A percentile compares a stretch with the other conserved stretches of the same genome.
These are phyloP conservation scores for Eclectus roratus DNA, from an alignment of 2,113 vertebrate species.

Conservation along the genomic window DNA sequence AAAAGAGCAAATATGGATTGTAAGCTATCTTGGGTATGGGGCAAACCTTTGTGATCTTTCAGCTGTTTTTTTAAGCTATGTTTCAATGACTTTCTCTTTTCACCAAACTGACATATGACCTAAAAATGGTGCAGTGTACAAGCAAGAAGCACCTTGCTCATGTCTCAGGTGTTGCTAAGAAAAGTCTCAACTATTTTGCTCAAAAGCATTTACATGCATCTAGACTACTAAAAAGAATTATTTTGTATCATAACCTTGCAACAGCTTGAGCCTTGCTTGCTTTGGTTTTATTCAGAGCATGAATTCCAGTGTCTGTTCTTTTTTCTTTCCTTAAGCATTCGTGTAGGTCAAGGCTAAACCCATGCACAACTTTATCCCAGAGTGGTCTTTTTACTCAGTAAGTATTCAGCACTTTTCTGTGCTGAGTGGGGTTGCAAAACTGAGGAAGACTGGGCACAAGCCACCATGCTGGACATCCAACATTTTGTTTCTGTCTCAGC, in stretches of 20 bases:
- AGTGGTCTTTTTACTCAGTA: not conserved
- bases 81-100: not conserved
- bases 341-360: not conserved
- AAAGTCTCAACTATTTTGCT: not conserved
- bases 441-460: not conserved
- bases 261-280: not conserved
- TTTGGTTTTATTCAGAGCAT: not conserved
- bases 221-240: not conserved
- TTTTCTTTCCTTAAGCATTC: not conserved
- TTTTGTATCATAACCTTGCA: not conserved
- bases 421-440: not conserved
- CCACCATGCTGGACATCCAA: not conserved
- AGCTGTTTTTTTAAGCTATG: not conserved
- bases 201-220: not conserved
- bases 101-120: not conserved
- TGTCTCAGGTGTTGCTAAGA: not conserved
- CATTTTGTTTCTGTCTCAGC: not conserved
- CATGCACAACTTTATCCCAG: not conserved
- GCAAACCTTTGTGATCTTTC: not conserved
- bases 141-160: not conserved
- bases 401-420: not conserved
- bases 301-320: accelerated
- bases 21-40: not conserved
- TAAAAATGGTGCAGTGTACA: not conserved
- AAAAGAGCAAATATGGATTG: not conserved